Base-by-base conservation (phyloP, 2,113 vertebrate genomes). In the Glaucomys volans region DNA sequence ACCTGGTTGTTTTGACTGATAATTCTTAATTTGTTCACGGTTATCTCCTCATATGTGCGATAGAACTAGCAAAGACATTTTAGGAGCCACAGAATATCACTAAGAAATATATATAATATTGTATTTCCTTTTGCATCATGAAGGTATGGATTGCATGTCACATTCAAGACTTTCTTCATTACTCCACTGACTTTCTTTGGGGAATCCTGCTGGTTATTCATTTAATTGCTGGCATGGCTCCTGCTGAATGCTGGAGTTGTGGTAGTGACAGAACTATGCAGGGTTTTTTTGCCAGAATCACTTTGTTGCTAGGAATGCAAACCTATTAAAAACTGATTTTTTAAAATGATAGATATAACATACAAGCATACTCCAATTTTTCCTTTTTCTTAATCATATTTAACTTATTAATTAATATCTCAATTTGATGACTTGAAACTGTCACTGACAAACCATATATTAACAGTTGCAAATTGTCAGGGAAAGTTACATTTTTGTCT, bases 401-500 rank as follows among this genome's bases (percentile, higher is more conserved):
- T 94, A 96, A 80, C 57, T 83, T 84, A 54, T 59, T 83, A 87
- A 83, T 66, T 90, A 90, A 95, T 47, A 95, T 92, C 66, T 94
- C 76, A 87, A 35, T 90, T 87, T 52, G 42, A 80, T 87, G 67
- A 90, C 64, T 96, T 94, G 66, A 85, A 94, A 90, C 37, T 47
- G 17, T 90, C 82, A 74, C 50, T 84, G 71, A 52, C 40, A 95
- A 90, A 83, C 42, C 54, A 59, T 42, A 37, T 54, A 88, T 71
- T 91, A 95, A 93, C 22, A 95, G 71, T 95, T 95, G 80, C 47
- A 80, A 81, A n/a, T 83, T 92, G 97, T 97, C 93, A 94, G 44
- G 67, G 59, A 89, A 93, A 94, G 8, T 85, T 97, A 94, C 13
- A 72, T 94, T 97, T 97, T 96, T 98, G 69, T 74, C 83, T 95